Percentiles rank a stretch among this genome's conserved stretches.
These are phyloP conservation scores for Diaprepes abbreviatus DNA, from an alignment of 2,888 invertebrate genomes.

Conservation along the genomic window DNA sequence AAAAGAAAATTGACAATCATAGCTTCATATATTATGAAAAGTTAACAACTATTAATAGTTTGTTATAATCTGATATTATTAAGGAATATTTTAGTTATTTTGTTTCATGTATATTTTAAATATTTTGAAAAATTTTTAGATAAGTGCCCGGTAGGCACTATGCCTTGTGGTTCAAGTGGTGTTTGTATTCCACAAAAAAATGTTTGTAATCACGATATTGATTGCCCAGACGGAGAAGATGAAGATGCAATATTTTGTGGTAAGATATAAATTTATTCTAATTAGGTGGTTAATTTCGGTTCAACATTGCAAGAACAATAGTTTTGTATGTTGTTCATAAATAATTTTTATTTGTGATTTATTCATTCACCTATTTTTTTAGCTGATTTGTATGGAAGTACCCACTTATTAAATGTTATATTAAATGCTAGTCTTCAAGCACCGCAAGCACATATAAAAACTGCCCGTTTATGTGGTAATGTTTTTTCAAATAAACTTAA, in stretches of 20 bases:
- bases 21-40: too few relatives aligned
- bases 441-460: background rate
- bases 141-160: slow-evolving; percentile 40
- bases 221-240: slow-evolving; percentile 82
- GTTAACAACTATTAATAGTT: too few relatives aligned
- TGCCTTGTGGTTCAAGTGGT: slow-evolving; percentile 37
- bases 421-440: slow-evolving; percentile 30
- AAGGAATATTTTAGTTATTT: too few relatives aligned
- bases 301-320: too few relatives aligned
- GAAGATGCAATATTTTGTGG: slow-evolving; percentile 68
- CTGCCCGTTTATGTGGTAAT: background rate
- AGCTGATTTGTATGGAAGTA: slow-evolving; percentile 40
- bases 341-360: too few relatives aligned
- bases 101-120: too few relatives aligned
- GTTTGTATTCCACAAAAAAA: slow-evolving; percentile 78
- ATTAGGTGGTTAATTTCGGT: too few relatives aligned
- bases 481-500: background rate
- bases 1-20: too few relatives aligned
- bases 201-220: slow-evolving; percentile 79
- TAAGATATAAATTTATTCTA: slow-evolving; percentile 24
- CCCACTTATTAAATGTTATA: slow-evolving; percentile 14
- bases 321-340: too few relatives aligned
- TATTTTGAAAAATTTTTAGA: too few relatives aligned
- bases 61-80: too few relatives aligned
- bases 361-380: slow-evolving; percentile 23